Evolutionary conservation across 2,797 vertebrate species (phyloP), one percentile per base, ranked within the genome.

Genomic region (Rhabdomys pumilio): DNA sequence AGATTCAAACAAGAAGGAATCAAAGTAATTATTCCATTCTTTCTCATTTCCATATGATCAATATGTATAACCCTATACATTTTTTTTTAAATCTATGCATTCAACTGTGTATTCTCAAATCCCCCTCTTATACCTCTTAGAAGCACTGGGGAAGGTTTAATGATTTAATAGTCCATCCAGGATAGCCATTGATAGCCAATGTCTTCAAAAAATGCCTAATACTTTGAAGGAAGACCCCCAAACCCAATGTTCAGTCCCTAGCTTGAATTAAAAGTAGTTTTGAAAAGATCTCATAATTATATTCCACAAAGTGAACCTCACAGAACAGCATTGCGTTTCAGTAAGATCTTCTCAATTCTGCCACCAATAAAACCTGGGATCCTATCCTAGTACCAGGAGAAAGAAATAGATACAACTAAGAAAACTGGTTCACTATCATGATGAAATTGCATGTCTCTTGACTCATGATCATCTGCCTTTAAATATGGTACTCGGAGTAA

Each of bases 1-100:
- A 89, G 83, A 72, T n/a, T 50, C 69, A 19, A 75, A 69, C 26
- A 57, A 75, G 26, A 90, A 77, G 67, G 76, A 96, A 89, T 47
- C 55, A 44, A 86, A 67, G 24, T 47, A 67, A 80, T 59, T 19
- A 69, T 38, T 76, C 57, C 75, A 86, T 11, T n/a, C 17, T 31
- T 8, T 83, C 77, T 76, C 72, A 47, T 41, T 31, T 47, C 31
- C 47, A 24, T 9, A 15, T 4, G 22, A 22, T 80, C n/a, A 50
- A 89, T 81, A 84, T 31, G 10, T 75, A 79, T 92, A 83, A 38
- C 59, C 44, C 84, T 81, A 75, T 44, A 24, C 7, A 34, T 89
- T 83, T 76, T 88, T 88, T 38, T 73, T 72, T 82, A 55, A 53
- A 69, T 81, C 59, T 72, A 24, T 55, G 72, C 34, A 57, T 81